Evolutionary conservation across 53 echinoderm and acorn worm species (phyloP), one percentile per base, ranked within the genome.

Genomic region (Holothuria leucospilota): DNA sequence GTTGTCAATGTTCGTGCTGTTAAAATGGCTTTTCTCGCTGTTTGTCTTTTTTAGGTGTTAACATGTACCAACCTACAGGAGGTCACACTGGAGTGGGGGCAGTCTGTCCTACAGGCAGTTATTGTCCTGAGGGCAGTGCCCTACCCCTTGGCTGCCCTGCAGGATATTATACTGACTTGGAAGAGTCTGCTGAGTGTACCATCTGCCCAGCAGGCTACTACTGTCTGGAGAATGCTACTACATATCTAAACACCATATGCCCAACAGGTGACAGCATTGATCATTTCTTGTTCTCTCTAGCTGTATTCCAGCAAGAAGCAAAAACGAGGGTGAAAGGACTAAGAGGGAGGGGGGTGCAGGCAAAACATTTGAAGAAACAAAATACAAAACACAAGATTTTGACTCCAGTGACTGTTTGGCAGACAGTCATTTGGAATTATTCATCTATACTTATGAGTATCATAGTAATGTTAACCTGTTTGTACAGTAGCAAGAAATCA

Each of bases 81-180:
- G 88, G 88, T 30, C 93, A 97, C 86, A 97, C 98, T 8, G 98
- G 98, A 5, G 84, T 73, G 14, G 98, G 95, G 5, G 92, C 86
- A 39, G 86, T 97, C 29, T 97, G 98, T 53, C 98, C 98, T 14
- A 62, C 85, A 5, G 98, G 98, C 4, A 88, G 87, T 27, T 97
- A 90, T 81, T 97, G 98, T 30, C 98, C 98, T 3, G 88, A 82
- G 88, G 95, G 98, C 5, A 91, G 89, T 23, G 78, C 91, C n/a
- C 89, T 95, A 20, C 98, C 98, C 20, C 91, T 88, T 21, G 98
- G 95, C 16, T 97, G 98, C 63, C 95, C 98, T 0, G 93, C 93
- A 1, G 98, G 98, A 2, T 86, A 82, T 77, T 97, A 97, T 86
- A 93, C 94, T 20, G 93, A 93, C 40, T 65, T 97, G 20, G 88